Evolutionary conservation across 2,797 vertebrate genomes (phyloP).

Genomic region (Tenualosa ilisha): DNA sequence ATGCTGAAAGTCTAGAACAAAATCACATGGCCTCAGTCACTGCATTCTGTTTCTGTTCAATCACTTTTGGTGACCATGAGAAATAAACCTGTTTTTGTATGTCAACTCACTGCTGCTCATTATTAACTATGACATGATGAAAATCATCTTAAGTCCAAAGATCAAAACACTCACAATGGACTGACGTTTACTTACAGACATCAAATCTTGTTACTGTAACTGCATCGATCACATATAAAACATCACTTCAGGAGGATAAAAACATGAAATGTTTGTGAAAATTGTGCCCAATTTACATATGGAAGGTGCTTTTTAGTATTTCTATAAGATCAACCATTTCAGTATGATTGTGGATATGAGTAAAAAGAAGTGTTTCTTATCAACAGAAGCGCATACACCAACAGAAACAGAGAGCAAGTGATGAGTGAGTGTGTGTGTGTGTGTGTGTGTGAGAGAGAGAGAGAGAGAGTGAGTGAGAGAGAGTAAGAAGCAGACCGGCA

Average conservation of each 20-base stretch:
- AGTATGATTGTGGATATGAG: not conserved
- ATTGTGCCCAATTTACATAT: conserved; percentile 18
- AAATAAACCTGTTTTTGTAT: conserved; percentile 92
- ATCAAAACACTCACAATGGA: conserved; percentile 41
- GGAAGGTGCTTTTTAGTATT: not conserved
- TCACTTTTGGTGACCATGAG: conserved; percentile 89
- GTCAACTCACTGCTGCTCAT: conserved; percentile 74
- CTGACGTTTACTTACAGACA: not conserved
- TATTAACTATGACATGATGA: conserved; percentile 68
- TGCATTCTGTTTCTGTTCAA: conserved; percentile 68
- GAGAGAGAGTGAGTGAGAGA: conserved; percentile 48
- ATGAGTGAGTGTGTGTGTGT: conserved; percentile 49
- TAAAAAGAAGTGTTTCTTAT: not conserved
- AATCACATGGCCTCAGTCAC: conserved; percentile 87
- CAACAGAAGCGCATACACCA: conserved; percentile 17
- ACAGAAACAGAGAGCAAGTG: conserved; percentile 30
- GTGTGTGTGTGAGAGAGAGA: conserved; percentile 46
- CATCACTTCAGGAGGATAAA: not conserved
- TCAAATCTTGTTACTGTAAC: not conserved
- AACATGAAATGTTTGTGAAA: conserved; percentile 28
- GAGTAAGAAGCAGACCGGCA: conserved; percentile 23
- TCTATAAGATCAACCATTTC: not conserved
- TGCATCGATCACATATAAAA: not conserved
- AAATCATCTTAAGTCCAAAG: conserved; percentile 67
- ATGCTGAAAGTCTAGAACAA: conserved; percentile 75